Percentiles rank a stretch among this genome's conserved stretches.
These are phyloP conservation scores for Nomada fucata DNA, from an alignment of 2,888 invertebrate species.

Conservation along the genomic window DNA sequence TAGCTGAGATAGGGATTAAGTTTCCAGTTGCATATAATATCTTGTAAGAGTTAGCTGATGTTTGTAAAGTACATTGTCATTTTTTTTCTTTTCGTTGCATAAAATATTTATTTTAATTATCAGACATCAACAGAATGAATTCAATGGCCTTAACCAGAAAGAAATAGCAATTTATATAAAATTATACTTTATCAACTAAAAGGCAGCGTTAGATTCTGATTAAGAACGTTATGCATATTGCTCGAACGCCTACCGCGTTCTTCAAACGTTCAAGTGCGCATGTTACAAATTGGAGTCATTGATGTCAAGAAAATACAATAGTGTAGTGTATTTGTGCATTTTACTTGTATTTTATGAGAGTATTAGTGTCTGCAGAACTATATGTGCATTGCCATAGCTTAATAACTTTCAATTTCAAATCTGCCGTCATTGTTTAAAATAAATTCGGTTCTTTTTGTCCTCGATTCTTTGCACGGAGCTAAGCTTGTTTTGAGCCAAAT, in stretches of 20 bases:
- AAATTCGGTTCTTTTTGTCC: conserved; percentile 16
- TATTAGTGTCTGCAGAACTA: conserved; percentile 48
- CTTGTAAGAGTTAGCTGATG: conserved; percentile 55
- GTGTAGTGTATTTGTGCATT: conserved; percentile 69
- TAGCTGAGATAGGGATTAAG: conserved; percentile 56
- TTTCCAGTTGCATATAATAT: conserved; percentile 51
- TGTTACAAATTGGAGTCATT: conserved; percentile 68
- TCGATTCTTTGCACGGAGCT: conserved; percentile 33
- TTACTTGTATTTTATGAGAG: conserved; percentile 63
- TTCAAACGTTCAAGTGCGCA: conserved; percentile 54
- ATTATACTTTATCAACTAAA: conserved; percentile 56
- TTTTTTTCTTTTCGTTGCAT: conserved; percentile 56
- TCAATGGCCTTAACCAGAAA: conserved; percentile 66
- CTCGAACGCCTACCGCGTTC: conserved; percentile 42
- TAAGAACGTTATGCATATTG: conserved; percentile 50
- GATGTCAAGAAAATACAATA: conserved; percentile 65
- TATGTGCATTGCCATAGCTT: conserved; percentile 53
- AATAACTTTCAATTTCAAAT: conserved; percentile 46
- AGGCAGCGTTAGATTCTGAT: conserved; percentile 53
- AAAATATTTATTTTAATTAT: conserved; percentile 69
- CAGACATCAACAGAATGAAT: conserved; percentile 58
- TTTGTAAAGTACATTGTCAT: conserved; percentile 59
- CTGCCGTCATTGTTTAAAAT: conserved; percentile 33
- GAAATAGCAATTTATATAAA: conserved; percentile 58
- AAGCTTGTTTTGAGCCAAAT: conserved; percentile 22